Evolutionary conservation across 2,888 invertebrate genomes (phyloP).

Genomic region (Caenorhabditis wallacei): DNA sequence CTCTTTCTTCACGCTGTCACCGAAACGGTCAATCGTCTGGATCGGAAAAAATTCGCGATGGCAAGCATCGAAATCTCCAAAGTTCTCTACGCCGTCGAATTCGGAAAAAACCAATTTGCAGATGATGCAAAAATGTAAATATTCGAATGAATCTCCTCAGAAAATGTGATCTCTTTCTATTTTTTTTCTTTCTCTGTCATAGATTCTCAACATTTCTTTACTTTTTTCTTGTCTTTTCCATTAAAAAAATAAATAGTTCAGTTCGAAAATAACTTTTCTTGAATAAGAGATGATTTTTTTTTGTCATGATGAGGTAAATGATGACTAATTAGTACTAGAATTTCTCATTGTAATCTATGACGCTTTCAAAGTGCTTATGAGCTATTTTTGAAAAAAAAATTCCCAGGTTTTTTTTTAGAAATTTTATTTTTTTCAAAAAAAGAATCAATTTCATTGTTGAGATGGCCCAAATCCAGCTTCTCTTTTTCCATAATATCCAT

Average conservation of each 20-base stretch:
- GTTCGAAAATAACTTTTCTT: too few species aligned
- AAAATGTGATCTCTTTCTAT: conserved; percentile 34
- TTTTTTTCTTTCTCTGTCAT: neutral
- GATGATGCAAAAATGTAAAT: conserved; percentile 1
- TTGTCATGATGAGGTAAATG: too few species aligned
- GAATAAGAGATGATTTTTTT: too few species aligned
- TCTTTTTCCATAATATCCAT: conserved; percentile 29
- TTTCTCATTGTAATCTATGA: too few species aligned
- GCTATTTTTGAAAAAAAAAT: too few species aligned
- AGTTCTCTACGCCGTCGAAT: conserved; percentile 65
- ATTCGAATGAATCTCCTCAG: neutral
- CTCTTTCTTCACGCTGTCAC: conserved; percentile 66
- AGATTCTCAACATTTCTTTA: conserved; percentile 18
- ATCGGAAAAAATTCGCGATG: conserved; percentile 62
- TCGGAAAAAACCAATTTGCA: conserved; percentile 19
- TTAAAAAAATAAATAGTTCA: conserved; percentile 4
- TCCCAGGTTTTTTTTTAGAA: too few species aligned
- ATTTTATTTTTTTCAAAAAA: too few species aligned
- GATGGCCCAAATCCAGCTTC: conserved; percentile 32
- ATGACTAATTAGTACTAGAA: too few species aligned
- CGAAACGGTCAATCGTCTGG: conserved; percentile 62
- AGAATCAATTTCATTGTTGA: conserved; percentile 24
- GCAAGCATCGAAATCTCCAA: conserved; percentile 71
- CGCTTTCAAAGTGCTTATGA: too few species aligned
- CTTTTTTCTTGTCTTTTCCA: neutral